Evolutionary conservation across 2,888 invertebrate species (phyloP), one percentile per base, ranked within the genome.

Genomic region (Epirrhoe alternata): DNA sequence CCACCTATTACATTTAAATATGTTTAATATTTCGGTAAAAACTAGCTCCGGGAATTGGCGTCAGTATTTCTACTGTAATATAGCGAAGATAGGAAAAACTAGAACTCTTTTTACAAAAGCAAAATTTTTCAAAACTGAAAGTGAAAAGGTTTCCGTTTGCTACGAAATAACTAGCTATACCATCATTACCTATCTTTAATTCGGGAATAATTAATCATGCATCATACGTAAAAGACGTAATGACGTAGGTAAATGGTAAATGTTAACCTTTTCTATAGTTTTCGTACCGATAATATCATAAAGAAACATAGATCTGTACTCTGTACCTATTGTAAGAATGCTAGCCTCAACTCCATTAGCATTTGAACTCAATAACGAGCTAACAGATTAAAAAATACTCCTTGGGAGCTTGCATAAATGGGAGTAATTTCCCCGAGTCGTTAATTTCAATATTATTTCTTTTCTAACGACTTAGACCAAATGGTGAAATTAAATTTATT

Each of bases 401-500:
- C 59, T 66, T 64, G 54, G n/a, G 56, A 66, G 49, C 61, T 67
- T 71, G 59, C 59, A 65, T 73, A 62, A 68, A 63, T 61, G 68
- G 66, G 70, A 75, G 75, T 78, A 70, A 77, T 72, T 72, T 69
- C 59, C 52, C 47, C 30, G 14, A 62, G 61, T 62, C 66, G 61
- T 70, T 77, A 72, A 74, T 74, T 61, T 74, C 66, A 74, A 74
- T 70, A 76, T 73, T 73, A 75, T 77, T 77, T 76, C 73, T 74
- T 69, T 67, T 64, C 58, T 66, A 66, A 74, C 75, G 74, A 75
- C 66, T 77, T 66, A 71, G 74, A 70, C 70, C 76, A 75, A 78
- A 77, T 76, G 72, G 69, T 70, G 72, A 69, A 77, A 77, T 80
- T 73, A 76, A 61, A 72, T 70, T 72, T 57, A 72, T 79, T 81